phyloP scores from a whole-genome alignment of 1,140 invertebrate genomes.

The Cephus cinctus region DNA sequence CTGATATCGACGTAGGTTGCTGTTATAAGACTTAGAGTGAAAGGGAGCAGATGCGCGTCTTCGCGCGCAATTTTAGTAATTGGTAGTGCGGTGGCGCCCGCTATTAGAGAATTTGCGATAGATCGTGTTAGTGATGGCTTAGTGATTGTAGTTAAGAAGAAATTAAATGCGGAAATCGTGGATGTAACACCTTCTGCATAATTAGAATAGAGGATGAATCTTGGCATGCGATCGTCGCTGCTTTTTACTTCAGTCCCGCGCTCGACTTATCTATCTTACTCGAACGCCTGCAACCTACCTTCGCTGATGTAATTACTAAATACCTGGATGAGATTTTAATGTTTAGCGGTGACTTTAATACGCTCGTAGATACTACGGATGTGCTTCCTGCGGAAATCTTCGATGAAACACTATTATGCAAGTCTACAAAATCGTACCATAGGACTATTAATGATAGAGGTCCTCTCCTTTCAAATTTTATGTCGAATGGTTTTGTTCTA shows the following conservation, averaged over 20 bases:
- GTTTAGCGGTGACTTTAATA: conserved; percentile 16
- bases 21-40: conserved; percentile 4
- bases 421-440: conserved; percentile 10
- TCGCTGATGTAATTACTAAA: conserved; percentile 1
- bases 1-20: background rate
- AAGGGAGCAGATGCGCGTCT: background rate
- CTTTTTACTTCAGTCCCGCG: conserved; percentile 10
- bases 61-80: too few relatives aligned
- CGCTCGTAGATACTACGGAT: conserved; percentile 2
- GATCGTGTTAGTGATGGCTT: conserved; percentile 5
- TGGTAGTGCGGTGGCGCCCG: background rate
- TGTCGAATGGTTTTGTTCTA: conserved; percentile 14
- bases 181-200: background rate
- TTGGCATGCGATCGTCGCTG: conserved; percentile 1
- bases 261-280: background rate
- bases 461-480: conserved; percentile 10
- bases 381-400: background rate
- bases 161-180: background rate
- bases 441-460: conserved; percentile 8
- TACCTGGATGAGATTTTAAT: conserved; percentile 7
- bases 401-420: background rate
- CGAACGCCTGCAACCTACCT: conserved; percentile 1
- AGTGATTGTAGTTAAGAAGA: background rate
- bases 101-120: background rate
- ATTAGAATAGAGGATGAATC: background rate